phyloP scores from a whole-genome alignment of 2,797 vertebrate genomes.

The Arctocebus calabarensis region DNA sequence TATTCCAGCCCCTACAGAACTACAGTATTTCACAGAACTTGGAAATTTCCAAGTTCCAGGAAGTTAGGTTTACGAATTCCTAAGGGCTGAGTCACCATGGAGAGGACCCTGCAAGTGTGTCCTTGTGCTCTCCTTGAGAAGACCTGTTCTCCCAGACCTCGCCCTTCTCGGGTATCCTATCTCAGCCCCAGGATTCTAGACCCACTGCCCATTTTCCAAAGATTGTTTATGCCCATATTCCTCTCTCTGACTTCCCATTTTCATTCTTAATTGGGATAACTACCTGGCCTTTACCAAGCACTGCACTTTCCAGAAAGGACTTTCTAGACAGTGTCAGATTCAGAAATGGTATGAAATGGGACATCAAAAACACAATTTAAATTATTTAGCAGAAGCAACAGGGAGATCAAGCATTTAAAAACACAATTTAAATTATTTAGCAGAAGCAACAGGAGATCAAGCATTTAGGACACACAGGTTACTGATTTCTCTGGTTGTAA shows the following conservation, averaged over 20 bases:
- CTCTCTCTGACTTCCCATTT: not conserved
- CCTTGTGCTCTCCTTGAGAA: no score
- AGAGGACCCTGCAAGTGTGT: no score
- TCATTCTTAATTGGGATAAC: not conserved
- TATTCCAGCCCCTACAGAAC: no score
- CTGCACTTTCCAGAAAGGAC: constrained; percentile 25
- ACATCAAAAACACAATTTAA: constrained; percentile 1
- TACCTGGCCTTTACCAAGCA: not conserved
- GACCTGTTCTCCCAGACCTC: no score
- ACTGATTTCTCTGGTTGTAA: not conserved
- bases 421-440: not conserved
- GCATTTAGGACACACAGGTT: not conserved
- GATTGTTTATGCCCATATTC: not conserved
- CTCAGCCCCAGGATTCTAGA: not conserved
- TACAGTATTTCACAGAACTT: no score
- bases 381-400: not conserved
- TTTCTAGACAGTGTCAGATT: not conserved
- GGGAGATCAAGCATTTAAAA: constrained; percentile 1
- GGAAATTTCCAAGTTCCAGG: no score
- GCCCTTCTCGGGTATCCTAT: no score
- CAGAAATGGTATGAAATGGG: not conserved
- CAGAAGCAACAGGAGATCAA: not conserved
- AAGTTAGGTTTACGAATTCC: no score
- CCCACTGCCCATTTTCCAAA: not conserved
- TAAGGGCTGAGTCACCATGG: no score